Evolutionary conservation across 2,797 vertebrate species (phyloP), one percentile per base, ranked within the genome.

Genomic region (Hafferia zeledoni): DNA sequence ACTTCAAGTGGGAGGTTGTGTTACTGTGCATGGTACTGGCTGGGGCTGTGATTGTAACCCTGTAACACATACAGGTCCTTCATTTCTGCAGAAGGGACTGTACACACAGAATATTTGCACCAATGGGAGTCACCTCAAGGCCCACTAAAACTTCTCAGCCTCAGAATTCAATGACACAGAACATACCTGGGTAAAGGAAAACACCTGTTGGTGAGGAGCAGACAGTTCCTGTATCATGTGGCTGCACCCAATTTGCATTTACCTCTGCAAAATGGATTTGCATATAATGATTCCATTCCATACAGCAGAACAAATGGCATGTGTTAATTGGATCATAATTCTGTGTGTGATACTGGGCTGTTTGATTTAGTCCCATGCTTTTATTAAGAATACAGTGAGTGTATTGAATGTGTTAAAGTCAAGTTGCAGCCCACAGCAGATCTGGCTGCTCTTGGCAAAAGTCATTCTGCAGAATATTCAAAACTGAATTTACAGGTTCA

Each of bases 121-220:
- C 17, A 8, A 14, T 3, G 13, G 17, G 53, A 69, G 41, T 31
- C 41, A 3, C 23, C n/a, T 44, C 41, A 53, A 33, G 56, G 23
- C 17, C 46, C 60, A 6, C 8, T 30, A 27, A 35, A 59, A 25
- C 30, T 13, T 30, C n/a, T 43, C 33, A n/a, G 74, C 11, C 2
- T 3, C 57, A 24, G 46, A 24, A 22, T 46, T 37, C 1, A 12
- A 17, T 53, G 49, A 13, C 0, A 3, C 4, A 19, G 57, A n/a
- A 18, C 13, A 3, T 10, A 13, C 1, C 11, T 14, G 71, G 37
- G 59, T 5, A 19, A 50, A 28, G 61, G 37, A 50, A 19, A 75
- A 37, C 17, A 12, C 39, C 3, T 33, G 43, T 12, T 31, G 22
- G 41, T 11, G 2, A 3, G 39, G 25, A 23, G 37, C 74, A 52